Base-by-base conservation (phyloP, 2,113 vertebrate genomes). In the Otus sunia region DNA sequence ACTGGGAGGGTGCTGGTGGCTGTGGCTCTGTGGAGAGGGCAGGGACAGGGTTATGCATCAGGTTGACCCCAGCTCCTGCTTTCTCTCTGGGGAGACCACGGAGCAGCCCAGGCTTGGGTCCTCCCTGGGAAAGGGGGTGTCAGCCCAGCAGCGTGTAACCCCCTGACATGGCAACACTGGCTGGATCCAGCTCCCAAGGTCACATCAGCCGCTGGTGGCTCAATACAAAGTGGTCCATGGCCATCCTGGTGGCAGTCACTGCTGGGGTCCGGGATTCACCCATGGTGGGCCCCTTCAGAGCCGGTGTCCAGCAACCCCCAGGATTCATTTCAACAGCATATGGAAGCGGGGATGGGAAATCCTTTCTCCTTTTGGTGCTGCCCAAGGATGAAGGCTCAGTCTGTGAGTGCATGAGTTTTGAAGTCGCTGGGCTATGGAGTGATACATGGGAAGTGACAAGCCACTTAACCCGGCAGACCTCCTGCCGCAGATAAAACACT, bases 291-390 rank as follows among this genome's bases (percentile, higher is more conserved):
- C 29, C 37, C 56, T 60, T 67, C 25, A 3, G 60, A 87, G n/a
- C 15, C 27, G 12, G 20, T 11, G 18, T 41, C 13, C n/a, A 50
- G 27, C 29, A 79, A 9, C 7, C 27, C 72, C 58, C 0, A 0
- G 37, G 39, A 52, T 39, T 83, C 2, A 47, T 56, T 86, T 73
- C 23, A 49, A 15, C 43, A 62, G 36, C 0, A 0, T 26, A 8
- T 47, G 15, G 36, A 62, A 11, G 36, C 34, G 45, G 47, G 47
- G 62, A 18, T 89, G 68, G 56, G 85, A 92, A 92, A 74, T 37
- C 20, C 13, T 29, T 52, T 62, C 7, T 11, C 17, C 9, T 62
- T 32, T 30, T 39, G 23, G 22, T 58, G 55, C 47, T 53, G 3
- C 18, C 39, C 10, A 23, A 20, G 47, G 78, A 39, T 43, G n/a